Evolutionary conservation across 2,888 invertebrate genomes (phyloP), one percentile per base, ranked within the genome.

Genomic region (Galerucella nymphaeae): DNA sequence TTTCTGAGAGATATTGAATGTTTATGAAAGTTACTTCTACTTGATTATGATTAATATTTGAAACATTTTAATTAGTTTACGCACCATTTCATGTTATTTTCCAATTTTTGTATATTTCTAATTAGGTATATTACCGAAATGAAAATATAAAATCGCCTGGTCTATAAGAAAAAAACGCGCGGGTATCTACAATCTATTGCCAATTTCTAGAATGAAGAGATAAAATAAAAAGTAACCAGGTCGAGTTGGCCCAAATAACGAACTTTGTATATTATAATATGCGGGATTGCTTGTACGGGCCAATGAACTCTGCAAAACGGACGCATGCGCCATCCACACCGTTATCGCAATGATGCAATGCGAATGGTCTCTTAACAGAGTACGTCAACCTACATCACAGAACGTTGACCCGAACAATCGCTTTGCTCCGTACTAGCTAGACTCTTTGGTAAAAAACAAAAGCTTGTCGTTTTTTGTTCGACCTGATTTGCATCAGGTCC

Each of bases 311-410:
- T 48, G 41, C 63, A 20, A n/a, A 67, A 53, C 53, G n/a, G 16
- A 38, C 70, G 73, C 70, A 64, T 67, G 73, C 70, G 64, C 61
- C 42, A 30, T 45, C 64, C 68, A 41, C 77, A 79, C 80, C 80
- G 80, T 80, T 80, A 80, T 80, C 78, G 80, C 77, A 72, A 75
- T 80, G 80, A 80, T 80, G 79, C 80, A 80, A 80, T 70, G 75
- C 76, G 74, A 76, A 74, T 75, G 73, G 76, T 76, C 64, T 70
- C 70, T 64, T 42, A 62, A 16, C 42, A 18, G 76, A 77, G 78
- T 78, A 75, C 79, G 78, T 77, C 80, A 80, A 80, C 80, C 80
- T 77, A 80, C 74, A 78, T 80, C 77, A 70, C 48, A 77, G 80
- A 76, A 68, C 80, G 77, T 79, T 80, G 80, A 80, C 75, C 78